Evolutionary conservation across 1,140 invertebrate species (phyloP).

Genomic region (Oryzaephilus surinamensis): DNA sequence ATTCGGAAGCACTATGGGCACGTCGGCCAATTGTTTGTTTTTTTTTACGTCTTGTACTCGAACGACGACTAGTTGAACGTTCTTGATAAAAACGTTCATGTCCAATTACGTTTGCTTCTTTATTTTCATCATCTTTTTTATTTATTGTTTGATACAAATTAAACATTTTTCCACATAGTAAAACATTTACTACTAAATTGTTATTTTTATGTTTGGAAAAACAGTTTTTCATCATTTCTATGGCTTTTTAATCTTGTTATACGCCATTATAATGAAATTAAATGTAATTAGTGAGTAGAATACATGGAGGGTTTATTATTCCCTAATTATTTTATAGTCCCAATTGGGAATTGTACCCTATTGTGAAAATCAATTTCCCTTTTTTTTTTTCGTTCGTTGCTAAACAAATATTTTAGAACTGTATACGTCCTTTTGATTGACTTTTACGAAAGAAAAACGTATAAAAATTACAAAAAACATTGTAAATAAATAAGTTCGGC

Average conservation of each 20-base stretch:
- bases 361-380: too few species aligned
- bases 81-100: slow-evolving; percentile 66
- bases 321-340: background rate
- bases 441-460: too few species aligned
- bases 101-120: slow-evolving; percentile 53
- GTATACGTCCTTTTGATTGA: too few species aligned
- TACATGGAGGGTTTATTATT: background rate
- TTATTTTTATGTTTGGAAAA: slow-evolving; percentile 1
- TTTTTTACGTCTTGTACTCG: slow-evolving; percentile 42
- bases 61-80: slow-evolving; percentile 21
- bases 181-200: background rate
- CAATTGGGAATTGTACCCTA: background rate
- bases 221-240: background rate
- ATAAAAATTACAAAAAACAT: too few species aligned
- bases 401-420: too few species aligned
- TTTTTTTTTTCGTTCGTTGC: too few species aligned
- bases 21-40: slow-evolving; percentile 45
- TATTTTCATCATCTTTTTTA: slow-evolving; percentile 47
- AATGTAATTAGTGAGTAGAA: background rate
- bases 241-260: background rate
- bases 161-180: slow-evolving; percentile 50
- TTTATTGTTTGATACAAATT: slow-evolving; percentile 65
- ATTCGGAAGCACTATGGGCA: slow-evolving; percentile 62
- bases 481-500: too few species aligned
- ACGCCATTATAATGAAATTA: background rate